Evolutionary conservation across 2,797 vertebrate species (phyloP).

Genomic region (Aldrovandia affinis): DNA sequence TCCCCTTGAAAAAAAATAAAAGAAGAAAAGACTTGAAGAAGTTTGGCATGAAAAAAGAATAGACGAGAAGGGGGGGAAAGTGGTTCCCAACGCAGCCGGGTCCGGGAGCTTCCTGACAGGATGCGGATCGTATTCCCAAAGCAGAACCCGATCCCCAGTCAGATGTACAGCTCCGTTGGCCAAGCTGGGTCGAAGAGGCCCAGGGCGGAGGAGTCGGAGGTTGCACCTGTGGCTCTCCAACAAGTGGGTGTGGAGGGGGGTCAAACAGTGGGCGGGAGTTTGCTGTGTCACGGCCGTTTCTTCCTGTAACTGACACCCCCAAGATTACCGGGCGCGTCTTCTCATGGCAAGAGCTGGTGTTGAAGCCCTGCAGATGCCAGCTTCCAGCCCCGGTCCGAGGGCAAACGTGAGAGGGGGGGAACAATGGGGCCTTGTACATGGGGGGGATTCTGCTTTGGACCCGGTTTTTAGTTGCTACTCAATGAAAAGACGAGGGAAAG

Average conservation of each 20-base stretch:
- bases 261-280: background rate
- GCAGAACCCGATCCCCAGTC: conserved; percentile 23
- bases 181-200: background rate
- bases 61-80: background rate
- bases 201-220: background rate
- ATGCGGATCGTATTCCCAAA: conserved; percentile 27
- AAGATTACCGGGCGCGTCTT: background rate
- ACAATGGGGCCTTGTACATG: conserved; percentile 27
- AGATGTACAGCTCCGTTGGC: background rate
- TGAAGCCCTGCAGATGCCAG: background rate
- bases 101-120: conserved; percentile 24
- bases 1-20: background rate
- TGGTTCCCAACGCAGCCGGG: background rate
- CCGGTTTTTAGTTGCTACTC: background rate
- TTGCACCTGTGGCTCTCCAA: conserved; percentile 19
- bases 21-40: background rate
- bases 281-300: background rate
- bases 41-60: background rate
- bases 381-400: background rate
- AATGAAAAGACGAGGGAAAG: background rate
- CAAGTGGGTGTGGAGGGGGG: background rate
- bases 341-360: background rate
- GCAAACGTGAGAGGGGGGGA: background rate
- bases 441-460: background rate
- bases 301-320: conserved; percentile 18